These are phyloP conservation scores for Nothobranchius furzeri DNA, from an alignment of 2,113 vertebrate genomes.

Conservation along the genomic window DNA sequence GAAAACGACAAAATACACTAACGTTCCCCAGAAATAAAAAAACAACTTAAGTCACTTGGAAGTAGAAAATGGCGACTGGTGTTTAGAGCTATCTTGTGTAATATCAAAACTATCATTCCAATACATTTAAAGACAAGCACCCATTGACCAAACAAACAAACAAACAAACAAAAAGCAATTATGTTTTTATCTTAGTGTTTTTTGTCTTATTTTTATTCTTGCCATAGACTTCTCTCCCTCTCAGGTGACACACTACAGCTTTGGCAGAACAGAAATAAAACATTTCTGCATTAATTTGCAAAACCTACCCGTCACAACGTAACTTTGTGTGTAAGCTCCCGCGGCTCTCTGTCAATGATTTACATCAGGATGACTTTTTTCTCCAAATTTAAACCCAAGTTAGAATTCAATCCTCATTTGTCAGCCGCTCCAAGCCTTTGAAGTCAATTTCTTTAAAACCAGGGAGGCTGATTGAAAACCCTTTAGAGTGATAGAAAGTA, in stretches of 20 bases:
- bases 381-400: constrained; percentile 35
- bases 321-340: constrained; percentile 8
- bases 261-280: background rate
- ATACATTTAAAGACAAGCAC: no score
- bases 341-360: constrained; percentile 25
- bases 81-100: no score
- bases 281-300: constrained; percentile 25
- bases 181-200: no score
- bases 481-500: constrained; percentile 58
- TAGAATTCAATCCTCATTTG: constrained; percentile 60
- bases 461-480: constrained; percentile 61
- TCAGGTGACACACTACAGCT: background rate
- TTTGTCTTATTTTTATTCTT: background rate
- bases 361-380: constrained; percentile 33
- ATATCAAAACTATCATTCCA: no score
- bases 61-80: no score
- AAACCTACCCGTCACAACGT: constrained; percentile 5
- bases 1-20: no score
- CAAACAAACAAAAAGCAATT: no score
- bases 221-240: no score
- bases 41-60: no score
- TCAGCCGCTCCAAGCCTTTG: constrained; percentile 49
- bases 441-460: constrained; percentile 56
- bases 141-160: no score
- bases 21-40: no score